phyloP scores from a whole-genome alignment of 2,113 vertebrate species.

The Stigmatopora nigra region DNA sequence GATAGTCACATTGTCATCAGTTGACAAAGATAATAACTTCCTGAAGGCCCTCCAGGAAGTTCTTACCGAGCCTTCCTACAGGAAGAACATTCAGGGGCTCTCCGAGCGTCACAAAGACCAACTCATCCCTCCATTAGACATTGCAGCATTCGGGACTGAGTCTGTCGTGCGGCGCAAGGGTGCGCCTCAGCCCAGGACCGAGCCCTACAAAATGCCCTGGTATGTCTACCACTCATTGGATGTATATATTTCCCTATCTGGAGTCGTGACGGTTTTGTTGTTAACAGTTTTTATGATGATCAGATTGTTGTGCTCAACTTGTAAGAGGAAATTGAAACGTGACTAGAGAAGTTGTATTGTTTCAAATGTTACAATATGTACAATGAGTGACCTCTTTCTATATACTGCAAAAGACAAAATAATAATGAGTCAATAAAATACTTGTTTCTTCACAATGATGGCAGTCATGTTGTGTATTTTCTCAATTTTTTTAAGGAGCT shows the following conservation, averaged over 20 bases:
- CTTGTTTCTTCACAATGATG: neutral
- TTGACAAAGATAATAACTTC: conserved; percentile 50
- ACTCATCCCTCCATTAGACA: conserved; percentile 44
- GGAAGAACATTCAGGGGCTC: conserved; percentile 63
- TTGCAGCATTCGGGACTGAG: conserved; percentile 63
- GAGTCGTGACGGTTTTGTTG: conserved; percentile 18
- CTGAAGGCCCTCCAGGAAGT: conserved; percentile 55
- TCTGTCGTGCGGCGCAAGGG: conserved; percentile 65
- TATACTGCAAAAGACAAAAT: too few relatives aligned
- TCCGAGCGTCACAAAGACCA: conserved; percentile 62
- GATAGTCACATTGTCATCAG: conserved; percentile 38
- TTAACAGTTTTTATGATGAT: conserved; percentile 13
- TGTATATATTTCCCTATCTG: conserved; percentile 35
- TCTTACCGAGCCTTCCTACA: conserved; percentile 58
- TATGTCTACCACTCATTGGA: conserved; percentile 62
- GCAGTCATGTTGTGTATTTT: too few relatives aligned
- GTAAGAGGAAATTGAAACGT: conserved; percentile 41
- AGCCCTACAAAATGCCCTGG: conserved; percentile 58
- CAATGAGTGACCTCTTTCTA: too few relatives aligned
- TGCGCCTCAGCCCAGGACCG: conserved; percentile 54
- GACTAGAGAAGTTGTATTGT: conserved; percentile 28
- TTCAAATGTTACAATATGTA: too few relatives aligned
- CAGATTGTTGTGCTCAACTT: conserved; percentile 34
- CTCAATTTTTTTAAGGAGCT: too few relatives aligned
- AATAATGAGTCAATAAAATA: too few relatives aligned